These are phyloP conservation scores for Mechanitis messenoides DNA, from an alignment of 2,888 invertebrate species.

Conservation along the genomic window DNA sequence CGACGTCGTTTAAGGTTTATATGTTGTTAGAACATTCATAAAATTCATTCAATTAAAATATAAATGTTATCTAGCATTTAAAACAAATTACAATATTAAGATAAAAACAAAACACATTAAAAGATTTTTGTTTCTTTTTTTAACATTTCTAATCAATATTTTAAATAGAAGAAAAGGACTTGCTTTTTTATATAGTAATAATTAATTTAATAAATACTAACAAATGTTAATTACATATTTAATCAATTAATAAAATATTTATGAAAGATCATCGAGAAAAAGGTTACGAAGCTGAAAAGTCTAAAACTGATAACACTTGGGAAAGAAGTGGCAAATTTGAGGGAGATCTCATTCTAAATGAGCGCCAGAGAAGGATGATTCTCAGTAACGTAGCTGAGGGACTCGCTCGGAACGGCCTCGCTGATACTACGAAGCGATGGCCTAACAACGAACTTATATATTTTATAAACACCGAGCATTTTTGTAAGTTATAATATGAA, in stretches of 20 bases:
- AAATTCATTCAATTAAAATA: too few species aligned
- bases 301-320: constrained; percentile 63
- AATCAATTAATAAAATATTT: constrained; percentile 1
- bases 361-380: constrained; percentile 61
- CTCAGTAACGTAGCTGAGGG: constrained; percentile 64
- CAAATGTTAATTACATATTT: neutral
- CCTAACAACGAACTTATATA: constrained; percentile 67
- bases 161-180: too few species aligned
- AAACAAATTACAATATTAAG: too few species aligned
- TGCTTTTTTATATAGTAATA: too few species aligned
- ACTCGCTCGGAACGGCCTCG: constrained; percentile 63
- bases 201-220: too few species aligned
- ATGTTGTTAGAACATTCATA: too few species aligned
- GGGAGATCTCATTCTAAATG: constrained; percentile 70
- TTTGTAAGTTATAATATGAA: constrained; percentile 50
- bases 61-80: too few species aligned
- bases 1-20: too few species aligned
- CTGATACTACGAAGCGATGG: constrained; percentile 66
- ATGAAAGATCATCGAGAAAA: constrained; percentile 45
- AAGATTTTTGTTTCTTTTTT: too few species aligned
- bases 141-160: too few species aligned
- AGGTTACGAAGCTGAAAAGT: constrained; percentile 54
- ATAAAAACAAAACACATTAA: too few species aligned
- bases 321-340: constrained; percentile 73
- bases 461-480: constrained; percentile 65